Evolutionary conservation across 2,113 vertebrate species (phyloP).

Genomic region (Bujurquina vittata): DNA sequence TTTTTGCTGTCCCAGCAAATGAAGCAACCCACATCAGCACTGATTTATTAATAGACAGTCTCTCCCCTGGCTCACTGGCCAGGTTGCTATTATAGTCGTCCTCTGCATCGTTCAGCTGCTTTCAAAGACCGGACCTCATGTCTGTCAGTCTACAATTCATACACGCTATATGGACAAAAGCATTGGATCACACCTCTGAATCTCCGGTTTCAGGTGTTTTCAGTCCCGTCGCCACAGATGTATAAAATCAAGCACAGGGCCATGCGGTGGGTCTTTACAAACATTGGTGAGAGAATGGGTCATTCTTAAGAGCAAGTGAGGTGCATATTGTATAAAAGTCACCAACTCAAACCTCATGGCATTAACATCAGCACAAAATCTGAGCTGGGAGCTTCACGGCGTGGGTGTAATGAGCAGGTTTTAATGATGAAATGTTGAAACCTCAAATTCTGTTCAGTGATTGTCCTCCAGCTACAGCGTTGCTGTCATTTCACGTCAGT

Average conservation of each 20-base stretch:
- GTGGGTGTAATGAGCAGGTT: not conserved
- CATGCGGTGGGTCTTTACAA: not conserved
- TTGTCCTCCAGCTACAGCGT: not conserved
- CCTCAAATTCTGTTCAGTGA: not conserved
- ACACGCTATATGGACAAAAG: not conserved
- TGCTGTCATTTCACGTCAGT: not conserved
- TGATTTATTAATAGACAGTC: no score
- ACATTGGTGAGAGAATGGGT: fast-evolving
- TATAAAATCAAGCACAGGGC: not conserved
- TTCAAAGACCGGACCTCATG: no score
- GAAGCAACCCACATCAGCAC: no score
- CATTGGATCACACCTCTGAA: not conserved
- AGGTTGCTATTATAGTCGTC: no score
- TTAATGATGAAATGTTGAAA: not conserved
- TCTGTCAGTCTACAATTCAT: not conserved
- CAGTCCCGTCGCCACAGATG: not conserved
- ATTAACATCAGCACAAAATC: not conserved
- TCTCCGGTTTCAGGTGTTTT: not conserved
- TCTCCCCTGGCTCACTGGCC: no score
- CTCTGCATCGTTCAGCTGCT: no score
- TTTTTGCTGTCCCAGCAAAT: no score
- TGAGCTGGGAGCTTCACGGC: fast-evolving
- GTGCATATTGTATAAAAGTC: no score
- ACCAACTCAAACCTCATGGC: no score
- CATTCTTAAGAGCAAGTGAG: not conserved